Base-by-base conservation (phyloP, 2,888 invertebrate genomes). In the Aelia acuminata region DNA sequence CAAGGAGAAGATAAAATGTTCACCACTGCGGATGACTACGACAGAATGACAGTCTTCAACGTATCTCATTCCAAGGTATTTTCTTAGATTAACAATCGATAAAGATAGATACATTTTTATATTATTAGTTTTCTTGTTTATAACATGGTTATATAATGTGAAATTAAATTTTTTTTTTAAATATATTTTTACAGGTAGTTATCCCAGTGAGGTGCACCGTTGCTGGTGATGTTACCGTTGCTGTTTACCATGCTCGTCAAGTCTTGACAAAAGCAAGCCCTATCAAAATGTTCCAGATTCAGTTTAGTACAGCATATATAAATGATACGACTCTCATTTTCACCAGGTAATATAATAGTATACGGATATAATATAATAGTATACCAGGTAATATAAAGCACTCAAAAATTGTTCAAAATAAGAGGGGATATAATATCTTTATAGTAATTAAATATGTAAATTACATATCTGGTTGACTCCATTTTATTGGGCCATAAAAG, bases 271-370 rank as follows among this genome's bases (percentile, higher is more conserved):
- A 96, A 86, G 95, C 96, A 11, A 96, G 96, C 84, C 95, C 97
- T 89, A 96, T 98, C 90, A 97, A 96, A 92, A 96, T 98, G 91
- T 95, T 97, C 87, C 96, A 97, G 91, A 93, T 98, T 75, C 97
- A 97, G 93, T 95, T 98, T 91, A 97, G 98, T 92, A 96, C 98
- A 13, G 98, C 98, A 85, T 98, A 96, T 92, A 94, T 98, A 89
- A 93, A 94, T 0, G 94, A 96, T 91, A 96, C 95, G 84, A 94
- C 94, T n/a, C 85, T 90, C 80, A 85, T 89, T 87, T 88, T 90
- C 43, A 89, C 90, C 10, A 90, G 89, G 89, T 89, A 80, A 35
- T 26, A 7, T 7, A 39, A 39, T 15, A 39, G 11, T 20, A 35
- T 20, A n/a, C n/a, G n/a, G n/a, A n/a, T n/a, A n/a, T n/a, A n/a